Percentiles rank a stretch among this genome's conserved stretches.
These are phyloP conservation scores for Pristis pectinata DNA, from an alignment of 2,797 vertebrate genomes.

Conservation along the genomic window DNA sequence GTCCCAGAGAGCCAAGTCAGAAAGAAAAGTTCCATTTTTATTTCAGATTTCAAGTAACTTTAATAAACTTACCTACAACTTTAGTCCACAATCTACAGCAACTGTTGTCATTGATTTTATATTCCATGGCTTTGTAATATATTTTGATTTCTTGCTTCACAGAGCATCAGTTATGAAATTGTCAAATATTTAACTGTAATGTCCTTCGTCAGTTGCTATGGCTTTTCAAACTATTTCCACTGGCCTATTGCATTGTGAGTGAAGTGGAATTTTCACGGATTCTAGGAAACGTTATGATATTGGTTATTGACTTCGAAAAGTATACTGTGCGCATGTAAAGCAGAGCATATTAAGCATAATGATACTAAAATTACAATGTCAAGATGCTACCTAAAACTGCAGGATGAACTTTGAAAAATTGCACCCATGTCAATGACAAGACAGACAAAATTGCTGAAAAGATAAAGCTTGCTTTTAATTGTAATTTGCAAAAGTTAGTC, in stretches of 20 bases:
- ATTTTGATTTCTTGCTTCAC: constrained; percentile 10
- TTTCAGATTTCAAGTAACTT: neutral
- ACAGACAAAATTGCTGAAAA: too few species aligned
- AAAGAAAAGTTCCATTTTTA: neutral
- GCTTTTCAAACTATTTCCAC: neutral
- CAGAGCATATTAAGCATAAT: neutral
- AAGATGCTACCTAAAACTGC: too few species aligned
- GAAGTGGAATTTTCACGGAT: neutral
- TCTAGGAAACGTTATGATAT: neutral
- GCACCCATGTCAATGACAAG: too few species aligned
- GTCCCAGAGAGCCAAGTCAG: neutral
- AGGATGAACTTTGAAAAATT: too few species aligned
- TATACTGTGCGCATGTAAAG: neutral
- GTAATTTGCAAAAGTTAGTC: too few species aligned
- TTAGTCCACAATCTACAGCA: neutral
- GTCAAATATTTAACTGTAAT: neutral
- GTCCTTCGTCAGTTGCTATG: neutral
- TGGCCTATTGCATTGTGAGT: neutral
- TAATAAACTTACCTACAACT: neutral
- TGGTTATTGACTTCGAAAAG: neutral
- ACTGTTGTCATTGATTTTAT: constrained; percentile 3
- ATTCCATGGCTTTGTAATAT: constrained; percentile 5
- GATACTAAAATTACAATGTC: too few species aligned
- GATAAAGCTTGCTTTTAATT: too few species aligned
- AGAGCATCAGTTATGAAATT: constrained; percentile 1